phyloP scores from a whole-genome alignment of 2,888 invertebrate species.

The Exephanes ischioxanthus region DNA sequence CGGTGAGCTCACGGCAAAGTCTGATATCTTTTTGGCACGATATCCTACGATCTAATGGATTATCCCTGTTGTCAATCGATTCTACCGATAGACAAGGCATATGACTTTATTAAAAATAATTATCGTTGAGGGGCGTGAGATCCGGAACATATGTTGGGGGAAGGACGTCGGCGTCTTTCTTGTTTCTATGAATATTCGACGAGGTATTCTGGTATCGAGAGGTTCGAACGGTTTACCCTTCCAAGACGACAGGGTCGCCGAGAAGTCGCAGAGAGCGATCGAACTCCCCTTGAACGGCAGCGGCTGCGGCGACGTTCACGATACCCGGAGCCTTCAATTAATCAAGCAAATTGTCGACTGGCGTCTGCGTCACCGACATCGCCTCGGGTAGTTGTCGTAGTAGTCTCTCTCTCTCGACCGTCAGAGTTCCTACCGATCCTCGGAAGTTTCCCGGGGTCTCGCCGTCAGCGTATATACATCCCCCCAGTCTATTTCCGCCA shows the following conservation, averaged over 20 bases:
- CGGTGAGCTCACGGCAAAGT: conserved; percentile 8
- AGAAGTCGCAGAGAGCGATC: conserved; percentile 58
- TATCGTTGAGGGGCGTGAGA: conserved; percentile 45
- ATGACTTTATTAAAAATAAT: conserved; percentile 17
- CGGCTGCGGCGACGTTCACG: conserved; percentile 17
- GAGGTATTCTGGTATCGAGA: conserved; percentile 47
- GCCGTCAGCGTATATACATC: not conserved
- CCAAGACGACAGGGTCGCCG: conserved; percentile 30
- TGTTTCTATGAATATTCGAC: conserved; percentile 54
- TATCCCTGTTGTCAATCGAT: conserved; percentile 5
- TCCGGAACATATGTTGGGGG: conserved; percentile 33
- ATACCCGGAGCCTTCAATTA: conserved; percentile 65
- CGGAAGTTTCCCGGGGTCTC: conserved; percentile 44
- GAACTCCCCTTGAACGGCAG: conserved; percentile 40
- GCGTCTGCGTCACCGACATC: conserved; percentile 48
- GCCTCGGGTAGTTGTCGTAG: conserved; percentile 15
- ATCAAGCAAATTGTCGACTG: conserved; percentile 69
- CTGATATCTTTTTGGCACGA: conserved; percentile 51
- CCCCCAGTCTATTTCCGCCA: conserved; percentile 33
- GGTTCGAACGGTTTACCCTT: conserved; percentile 23
- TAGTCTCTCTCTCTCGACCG: conserved; percentile 5
- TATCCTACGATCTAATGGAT: not conserved
- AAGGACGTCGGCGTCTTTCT: not conserved
- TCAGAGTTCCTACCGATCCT: conserved; percentile 28
- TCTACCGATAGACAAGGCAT: not conserved